Conservation (phyloP, 2,888 invertebrate species). For the Antitype chi region DNA sequence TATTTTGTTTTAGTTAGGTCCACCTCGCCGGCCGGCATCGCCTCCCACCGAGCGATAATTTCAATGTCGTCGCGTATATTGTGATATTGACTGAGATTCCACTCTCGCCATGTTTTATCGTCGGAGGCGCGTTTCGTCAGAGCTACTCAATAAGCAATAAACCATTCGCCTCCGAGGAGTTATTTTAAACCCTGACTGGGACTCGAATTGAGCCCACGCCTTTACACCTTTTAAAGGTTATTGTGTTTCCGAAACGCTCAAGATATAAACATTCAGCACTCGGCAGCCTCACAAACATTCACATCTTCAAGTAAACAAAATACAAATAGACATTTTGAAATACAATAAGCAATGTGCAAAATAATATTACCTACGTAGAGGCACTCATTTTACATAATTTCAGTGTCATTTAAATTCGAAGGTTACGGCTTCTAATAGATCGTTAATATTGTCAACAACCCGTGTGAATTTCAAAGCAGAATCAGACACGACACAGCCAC, state of each 20-base stretch:
- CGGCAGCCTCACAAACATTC: constrained; percentile 69
- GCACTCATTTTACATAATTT: constrained; percentile 50
- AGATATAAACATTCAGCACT: constrained; percentile 74
- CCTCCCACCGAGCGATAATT: constrained; percentile 90
- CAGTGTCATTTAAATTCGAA: constrained; percentile 54
- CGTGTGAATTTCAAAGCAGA: constrained; percentile 66
- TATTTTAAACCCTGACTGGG: constrained; percentile 87
- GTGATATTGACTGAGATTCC: constrained; percentile 90
- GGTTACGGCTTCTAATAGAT: constrained; percentile 60
- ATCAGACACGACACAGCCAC: constrained; percentile 74
- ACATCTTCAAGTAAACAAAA: constrained; percentile 65
- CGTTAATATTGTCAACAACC: constrained; percentile 61
- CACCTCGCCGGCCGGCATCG: constrained; percentile 77
- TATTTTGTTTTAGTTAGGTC: constrained; percentile 86
- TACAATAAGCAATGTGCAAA: constrained; percentile 52
- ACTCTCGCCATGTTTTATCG: constrained; percentile 86
- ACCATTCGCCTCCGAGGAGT: constrained; percentile 89
- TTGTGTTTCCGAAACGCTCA: constrained; percentile 87
- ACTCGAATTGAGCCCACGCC: constrained; percentile 85
- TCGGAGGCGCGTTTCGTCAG: constrained; percentile 88
- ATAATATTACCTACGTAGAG: constrained; percentile 25
- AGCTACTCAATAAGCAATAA: constrained; percentile 90
- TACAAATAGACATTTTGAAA: constrained; percentile 48
- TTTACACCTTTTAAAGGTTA: constrained; percentile 90
- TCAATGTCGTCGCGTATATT: constrained; percentile 88